Evolutionary conservation across 1,140 invertebrate species (phyloP), one percentile per base, ranked within the genome.

Genomic region (Mycetomoellerius zeteki): DNA sequence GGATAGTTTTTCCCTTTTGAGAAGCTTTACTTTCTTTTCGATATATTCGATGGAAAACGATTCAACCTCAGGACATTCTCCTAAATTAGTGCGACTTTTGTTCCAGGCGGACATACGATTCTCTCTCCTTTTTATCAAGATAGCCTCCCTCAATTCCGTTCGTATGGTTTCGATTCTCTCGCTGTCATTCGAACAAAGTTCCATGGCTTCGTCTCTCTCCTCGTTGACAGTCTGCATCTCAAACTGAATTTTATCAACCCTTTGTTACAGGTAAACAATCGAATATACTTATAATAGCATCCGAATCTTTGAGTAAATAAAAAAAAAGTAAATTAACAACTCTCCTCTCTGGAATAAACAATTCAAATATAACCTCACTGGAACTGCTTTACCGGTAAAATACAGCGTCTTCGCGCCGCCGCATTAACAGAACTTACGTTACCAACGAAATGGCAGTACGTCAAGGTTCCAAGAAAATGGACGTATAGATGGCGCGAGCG

Each of bases 1-100:
- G 2, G 71, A 52, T n/a, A 95, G 80, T 3, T 88, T 3, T 78
- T 93, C 94, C 67, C 91, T 95, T 43, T 90, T 94, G 3, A 95
- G 80, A 7, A 87, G 77, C 69, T 78, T 92, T 6, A 89, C 92
- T 16, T 91, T 85, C 37, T 72, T 43, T 6, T 60, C 14, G 7
- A 95, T 77, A 52, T 91, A 91, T 54, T 93, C 82, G 8, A 60
- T 10, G 0, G 77, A 89, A 54, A 90, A 94, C 27, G 12, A 21
- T 58, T 87, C 3, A 60, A 78, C 50, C 37, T 33, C 0, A 5
- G 16, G 6, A 72, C n/a, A 88, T 24, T 92, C 87, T 19, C 92
- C 94, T 16, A 95, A 88, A 14, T 85, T 82, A 3, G 86, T 69
- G n/a, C 94, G 92, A 72, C 87, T 93, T 73, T 90, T 91, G 65